Evolutionary conservation across 2,113 vertebrate genomes (phyloP), one percentile per base, ranked within the genome.

Genomic region (Oncorhynchus kisutch): DNA sequence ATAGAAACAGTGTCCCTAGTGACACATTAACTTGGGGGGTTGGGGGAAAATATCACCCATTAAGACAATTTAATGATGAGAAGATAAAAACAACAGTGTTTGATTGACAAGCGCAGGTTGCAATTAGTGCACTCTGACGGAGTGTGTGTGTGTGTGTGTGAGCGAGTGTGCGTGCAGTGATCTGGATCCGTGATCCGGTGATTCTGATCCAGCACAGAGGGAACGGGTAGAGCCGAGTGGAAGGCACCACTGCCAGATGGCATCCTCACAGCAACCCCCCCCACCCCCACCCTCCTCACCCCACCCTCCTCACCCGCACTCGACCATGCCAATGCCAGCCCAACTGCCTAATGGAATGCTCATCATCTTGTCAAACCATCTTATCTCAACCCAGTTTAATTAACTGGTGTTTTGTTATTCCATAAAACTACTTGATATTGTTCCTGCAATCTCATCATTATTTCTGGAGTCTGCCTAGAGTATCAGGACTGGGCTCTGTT

Each of bases 51-150:
- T 77, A 85, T 59, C 22, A 12, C 5, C 39, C 45, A 62, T 25
- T 60, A 77, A 79, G 54, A 72, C 66, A 79, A 80, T 77, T 78
- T 84, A 88, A 89, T 78, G 85, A 88, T 79, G 79, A 81, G 76
- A 87, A 39, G 57, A 76, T 27, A 75, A 9, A 57, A 77, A 51
- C 67, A 72, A 67, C 74, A 94, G 92, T 90, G 75, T 94, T 96
- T 97, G 96, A 97, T 96, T 97, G 96, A 96, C 96, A 96, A 94
- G 93, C 90, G 91, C 93, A 93, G 93, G 93, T 93, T 94, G 94
- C 95, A 96, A 97, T 97, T 97, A 96, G 95, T 88, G 94, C 92
- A 93, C 93, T 94, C 92, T 94, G 91, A 92, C 92, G 91, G 76
- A 86, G n/a, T 84, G 86, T 88, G 78, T 71, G 70, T 66, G 70